Evolutionary conservation across 1,140 invertebrate genomes (phyloP).

Genomic region (Scaptomyza pallida): DNA sequence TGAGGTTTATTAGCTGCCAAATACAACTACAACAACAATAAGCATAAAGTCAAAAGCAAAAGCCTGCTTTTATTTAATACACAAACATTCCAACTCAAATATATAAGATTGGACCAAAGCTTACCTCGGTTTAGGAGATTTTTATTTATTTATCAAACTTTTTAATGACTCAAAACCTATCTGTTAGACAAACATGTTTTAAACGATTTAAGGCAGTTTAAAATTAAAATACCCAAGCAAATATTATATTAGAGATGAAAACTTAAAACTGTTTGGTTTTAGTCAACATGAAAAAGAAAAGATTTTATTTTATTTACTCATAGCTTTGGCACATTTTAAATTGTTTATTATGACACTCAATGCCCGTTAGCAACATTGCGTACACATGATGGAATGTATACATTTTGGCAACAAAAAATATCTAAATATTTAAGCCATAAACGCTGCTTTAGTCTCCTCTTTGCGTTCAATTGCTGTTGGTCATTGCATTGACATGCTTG

Average conservation of each 20-base stretch:
- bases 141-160: not conserved
- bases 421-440: conserved; percentile 39
- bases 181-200: not conserved
- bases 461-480: conserved; percentile 28
- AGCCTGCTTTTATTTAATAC: not conserved
- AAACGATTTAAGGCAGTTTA: not conserved
- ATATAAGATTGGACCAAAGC: not conserved
- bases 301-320: not conserved
- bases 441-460: not conserved
- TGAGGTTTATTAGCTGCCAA: conserved; percentile 65
- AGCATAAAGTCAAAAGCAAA: conserved; percentile 1
- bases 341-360: not conserved
- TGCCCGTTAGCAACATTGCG: conserved; percentile 37
- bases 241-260: not conserved
- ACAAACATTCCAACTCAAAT: not conserved
- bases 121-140: not conserved
- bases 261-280: not conserved
- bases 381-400: conserved; percentile 36
- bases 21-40: conserved; percentile 30
- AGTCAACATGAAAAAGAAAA: not conserved
- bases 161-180: not conserved
- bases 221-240: not conserved
- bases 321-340: not conserved
- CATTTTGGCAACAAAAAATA: not conserved
- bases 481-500: conserved; percentile 57